Percentiles rank a stretch among this genome's conserved stretches.
These are phyloP conservation scores for Vesta saturnalis DNA, from an alignment of 2,888 invertebrate species.

Conservation along the genomic window DNA sequence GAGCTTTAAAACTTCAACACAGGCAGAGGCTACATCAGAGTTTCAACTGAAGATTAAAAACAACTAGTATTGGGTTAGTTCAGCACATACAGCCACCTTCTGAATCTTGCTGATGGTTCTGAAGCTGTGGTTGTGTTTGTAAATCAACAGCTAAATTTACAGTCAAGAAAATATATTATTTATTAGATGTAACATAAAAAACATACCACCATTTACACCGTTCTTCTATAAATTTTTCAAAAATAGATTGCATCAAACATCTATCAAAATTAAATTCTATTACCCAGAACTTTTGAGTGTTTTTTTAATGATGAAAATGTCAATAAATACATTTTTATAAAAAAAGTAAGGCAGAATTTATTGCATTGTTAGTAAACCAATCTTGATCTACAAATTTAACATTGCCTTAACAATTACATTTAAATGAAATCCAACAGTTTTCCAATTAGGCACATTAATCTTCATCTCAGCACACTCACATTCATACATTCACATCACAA, in stretches of 20 bases:
- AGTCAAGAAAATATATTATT: slow-evolving; percentile 46
- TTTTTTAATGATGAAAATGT: background rate
- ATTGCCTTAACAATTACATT: background rate
- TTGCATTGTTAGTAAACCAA: background rate
- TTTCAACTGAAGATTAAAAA: slow-evolving; percentile 45
- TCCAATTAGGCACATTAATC: background rate
- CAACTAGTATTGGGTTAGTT: slow-evolving; percentile 53
- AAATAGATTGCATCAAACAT: background rate
- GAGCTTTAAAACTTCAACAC: slow-evolving; percentile 56
- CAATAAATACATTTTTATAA: background rate
- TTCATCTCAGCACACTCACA: background rate
- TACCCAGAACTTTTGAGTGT: background rate
- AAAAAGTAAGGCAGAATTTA: slow-evolving; percentile 6
- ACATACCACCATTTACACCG: background rate
- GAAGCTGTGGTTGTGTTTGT: slow-evolving; percentile 83
- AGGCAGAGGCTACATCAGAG: slow-evolving; percentile 54
- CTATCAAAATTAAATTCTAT: too few relatives aligned
- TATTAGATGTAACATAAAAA: background rate
- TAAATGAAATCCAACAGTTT: background rate
- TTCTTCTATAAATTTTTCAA: background rate
- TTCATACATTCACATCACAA: background rate
- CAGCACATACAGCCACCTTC: slow-evolving; percentile 88
- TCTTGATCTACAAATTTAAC: slow-evolving; percentile 6
- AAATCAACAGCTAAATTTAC: slow-evolving; percentile 77
- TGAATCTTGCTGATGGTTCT: slow-evolving; percentile 81